Evolutionary conservation across 2,797 vertebrate species (phyloP), one percentile per base, ranked within the genome.

Genomic region (Sebastes miniatus): DNA sequence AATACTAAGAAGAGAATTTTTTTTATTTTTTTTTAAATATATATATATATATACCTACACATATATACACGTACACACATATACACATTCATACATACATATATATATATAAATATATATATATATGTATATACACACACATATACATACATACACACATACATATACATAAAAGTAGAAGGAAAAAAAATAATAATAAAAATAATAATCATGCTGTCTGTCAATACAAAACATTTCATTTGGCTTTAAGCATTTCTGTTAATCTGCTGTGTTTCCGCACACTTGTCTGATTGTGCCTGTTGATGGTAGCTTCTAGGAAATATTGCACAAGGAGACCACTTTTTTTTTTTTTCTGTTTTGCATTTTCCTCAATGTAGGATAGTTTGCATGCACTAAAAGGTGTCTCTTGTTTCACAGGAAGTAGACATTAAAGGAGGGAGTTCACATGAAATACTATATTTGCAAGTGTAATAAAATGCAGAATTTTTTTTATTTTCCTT

Each of bases 221-320:
- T 47, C 4, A 13, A 22, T 43, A 12, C 14, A 7, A 25, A 69
- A n/a, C 1, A 2, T 39, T 24, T 2, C 1, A 69, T 39, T 9
- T 12, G 59, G 5, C 66, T 71, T 8, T 3, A 8, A 76, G 75
- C 47, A 14, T 78, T 87, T 88, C 82, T 73, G 2, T 9, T 27
- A 2, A 34, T 27, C 47, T 25, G 32, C 1, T 64, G 24, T 39
- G 67, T 66, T 70, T 62, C 22, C 27, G 0, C 9, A 10, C 59
- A 11, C 47, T 14, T 36, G 8, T 18, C 1, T 64, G 27, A 57
- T 62, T 43, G 34, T 36, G 27, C 54, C 52, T 81, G 63, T 79
- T 77, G 62, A 64, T 77, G 20, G 16, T 14, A 24, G 57, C 18
- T 70, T 57, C 3, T 2, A 66, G 10, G 50, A 74, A 34, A n/a